These are phyloP conservation scores for Chunga burmeisteri DNA, from an alignment of 2,113 vertebrate genomes.

Conservation along the genomic window DNA sequence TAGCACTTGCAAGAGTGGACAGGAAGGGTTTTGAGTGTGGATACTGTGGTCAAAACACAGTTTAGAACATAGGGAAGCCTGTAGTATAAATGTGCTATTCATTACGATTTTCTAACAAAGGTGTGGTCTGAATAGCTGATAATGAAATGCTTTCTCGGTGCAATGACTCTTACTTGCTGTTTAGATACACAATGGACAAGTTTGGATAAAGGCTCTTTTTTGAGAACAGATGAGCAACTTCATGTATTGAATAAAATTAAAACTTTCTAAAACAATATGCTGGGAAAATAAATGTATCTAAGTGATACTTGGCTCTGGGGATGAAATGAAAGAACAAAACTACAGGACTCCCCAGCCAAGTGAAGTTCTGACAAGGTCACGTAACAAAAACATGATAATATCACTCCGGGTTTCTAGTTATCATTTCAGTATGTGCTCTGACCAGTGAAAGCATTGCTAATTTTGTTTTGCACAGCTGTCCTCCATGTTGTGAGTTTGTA, in stretches of 20 bases:
- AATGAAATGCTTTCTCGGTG: constrained; percentile 12
- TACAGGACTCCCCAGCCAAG: not conserved
- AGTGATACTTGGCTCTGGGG: constrained; percentile 27
- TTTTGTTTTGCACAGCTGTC: constrained; percentile 37
- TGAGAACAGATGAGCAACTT: not conserved
- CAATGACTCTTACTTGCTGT: not conserved
- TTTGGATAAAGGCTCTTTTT: not conserved
- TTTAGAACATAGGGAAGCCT: not conserved
- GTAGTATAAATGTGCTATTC: not conserved
- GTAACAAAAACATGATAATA: constrained; percentile 30
- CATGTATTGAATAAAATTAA: constrained; percentile 28
- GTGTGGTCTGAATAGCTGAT: constrained; percentile 3
- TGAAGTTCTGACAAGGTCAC: constrained; percentile 43
- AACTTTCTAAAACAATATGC: constrained; percentile 27
- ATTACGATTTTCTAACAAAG: not conserved
- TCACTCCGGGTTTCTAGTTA: constrained; percentile 6
- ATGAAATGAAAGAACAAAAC: constrained; percentile 22
- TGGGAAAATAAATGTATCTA: constrained; percentile 41
- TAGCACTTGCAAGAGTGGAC: not conserved
- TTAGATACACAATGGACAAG: not conserved
- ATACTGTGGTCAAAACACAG: not conserved
- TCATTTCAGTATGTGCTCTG: constrained; percentile 24
- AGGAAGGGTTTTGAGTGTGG: not conserved
- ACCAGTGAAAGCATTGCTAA: constrained; percentile 30
- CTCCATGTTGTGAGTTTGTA: not conserved